These are phyloP conservation scores for Mico argentatus DNA, from an alignment of 2,797 vertebrate genomes.

Conservation along the genomic window DNA sequence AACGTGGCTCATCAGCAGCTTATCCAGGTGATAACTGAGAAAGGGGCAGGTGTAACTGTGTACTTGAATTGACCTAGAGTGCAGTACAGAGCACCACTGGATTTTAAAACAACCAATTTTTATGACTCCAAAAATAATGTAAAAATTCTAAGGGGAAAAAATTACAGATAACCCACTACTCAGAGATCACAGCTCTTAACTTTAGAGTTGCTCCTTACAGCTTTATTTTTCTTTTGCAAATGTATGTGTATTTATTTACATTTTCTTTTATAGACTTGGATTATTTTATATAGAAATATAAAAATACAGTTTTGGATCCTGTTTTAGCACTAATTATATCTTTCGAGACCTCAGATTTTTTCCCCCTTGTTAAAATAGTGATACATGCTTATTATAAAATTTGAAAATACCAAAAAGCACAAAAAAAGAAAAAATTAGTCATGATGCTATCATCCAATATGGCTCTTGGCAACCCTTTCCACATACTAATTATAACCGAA, in stretches of 20 bases:
- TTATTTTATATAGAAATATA: not conserved
- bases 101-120: not conserved
- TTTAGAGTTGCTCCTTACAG: not conserved
- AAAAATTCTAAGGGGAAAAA: not conserved
- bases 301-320: not conserved
- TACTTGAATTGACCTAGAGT: not conserved
- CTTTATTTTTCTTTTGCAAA: not conserved
- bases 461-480: not conserved
- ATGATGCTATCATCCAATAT: too few species aligned
- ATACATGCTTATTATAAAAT: not conserved
- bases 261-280: not conserved
- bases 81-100: not conserved
- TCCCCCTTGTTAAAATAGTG: not conserved
- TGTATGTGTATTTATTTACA: not conserved
- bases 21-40: constrained; percentile 90
- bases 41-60: not conserved
- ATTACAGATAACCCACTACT: not conserved
- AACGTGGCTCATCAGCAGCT: constrained; percentile 97
- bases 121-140: not conserved
- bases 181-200: not conserved
- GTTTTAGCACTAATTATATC: not conserved
- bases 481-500: not conserved
- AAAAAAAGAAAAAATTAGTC: not conserved
- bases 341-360: not conserved
- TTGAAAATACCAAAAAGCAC: not conserved